phyloP scores from a whole-genome alignment of 1,140 invertebrate genomes.

The Eufriesea mexicana region DNA sequence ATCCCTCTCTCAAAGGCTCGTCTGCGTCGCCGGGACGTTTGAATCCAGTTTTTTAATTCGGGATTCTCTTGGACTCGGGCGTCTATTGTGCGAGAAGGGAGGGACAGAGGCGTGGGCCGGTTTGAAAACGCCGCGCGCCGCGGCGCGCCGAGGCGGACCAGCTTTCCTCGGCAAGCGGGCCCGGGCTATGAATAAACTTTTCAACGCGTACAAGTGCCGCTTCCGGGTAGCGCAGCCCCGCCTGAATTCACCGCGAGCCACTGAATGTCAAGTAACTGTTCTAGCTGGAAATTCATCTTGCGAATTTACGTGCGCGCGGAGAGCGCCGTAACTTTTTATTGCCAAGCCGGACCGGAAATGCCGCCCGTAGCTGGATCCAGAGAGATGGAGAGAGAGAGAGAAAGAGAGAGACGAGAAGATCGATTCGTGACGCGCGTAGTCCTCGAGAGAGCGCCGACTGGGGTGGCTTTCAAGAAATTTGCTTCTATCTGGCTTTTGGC shows the following conservation, averaged over 20 bases:
- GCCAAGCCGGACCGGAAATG: neutral
- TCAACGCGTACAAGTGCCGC: conserved; percentile 61
- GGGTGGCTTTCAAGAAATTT: neutral
- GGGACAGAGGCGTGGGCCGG: neutral
- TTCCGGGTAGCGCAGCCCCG: conserved; percentile 14
- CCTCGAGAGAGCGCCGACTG: neutral
- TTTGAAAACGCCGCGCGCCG: conserved; percentile 4
- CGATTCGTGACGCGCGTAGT: neutral
- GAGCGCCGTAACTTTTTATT: conserved; percentile 46
- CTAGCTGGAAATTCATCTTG: conserved; percentile 51
- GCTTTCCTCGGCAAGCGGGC: conserved; percentile 3
- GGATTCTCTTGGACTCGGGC: neutral
- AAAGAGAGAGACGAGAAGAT: neutral
- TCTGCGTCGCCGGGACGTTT: conserved; percentile 17
- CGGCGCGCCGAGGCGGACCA: conserved; percentile 18
- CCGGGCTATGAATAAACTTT: conserved; percentile 70
- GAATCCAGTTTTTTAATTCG: conserved; percentile 40
- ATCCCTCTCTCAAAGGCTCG: conserved; percentile 9
- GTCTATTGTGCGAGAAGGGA: conserved; percentile 6
- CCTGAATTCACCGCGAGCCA: conserved; percentile 32
- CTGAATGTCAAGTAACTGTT: conserved; percentile 57
- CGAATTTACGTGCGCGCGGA: conserved; percentile 2
- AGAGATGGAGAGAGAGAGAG: too few species aligned
- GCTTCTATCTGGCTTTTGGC: neutral
- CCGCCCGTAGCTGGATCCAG: neutral